phyloP scores from a whole-genome alignment of 2,797 vertebrate genomes.

The Parauchenoglanis punctatus region DNA sequence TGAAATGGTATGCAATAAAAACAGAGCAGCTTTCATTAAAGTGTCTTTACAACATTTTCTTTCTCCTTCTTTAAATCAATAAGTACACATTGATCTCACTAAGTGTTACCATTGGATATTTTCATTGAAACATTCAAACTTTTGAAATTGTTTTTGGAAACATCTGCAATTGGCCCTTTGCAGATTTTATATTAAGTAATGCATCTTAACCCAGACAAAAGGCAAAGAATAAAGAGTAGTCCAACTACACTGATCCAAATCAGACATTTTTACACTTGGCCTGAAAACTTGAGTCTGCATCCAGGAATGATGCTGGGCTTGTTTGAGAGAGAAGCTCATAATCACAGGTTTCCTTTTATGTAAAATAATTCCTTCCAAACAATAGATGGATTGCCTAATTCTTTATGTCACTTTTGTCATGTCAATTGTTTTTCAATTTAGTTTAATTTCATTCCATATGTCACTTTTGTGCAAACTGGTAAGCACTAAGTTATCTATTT shows the following conservation, averaged over 20 bases:
- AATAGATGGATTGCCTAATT: too few species aligned
- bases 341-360: background rate
- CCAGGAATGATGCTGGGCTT: background rate
- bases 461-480: too few species aligned
- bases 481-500: background rate
- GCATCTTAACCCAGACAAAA: background rate
- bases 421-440: too few species aligned
- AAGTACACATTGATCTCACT: background rate
- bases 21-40: background rate
- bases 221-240: background rate
- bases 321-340: background rate
- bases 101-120: background rate
- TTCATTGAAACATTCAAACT: background rate
- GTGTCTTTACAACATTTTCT: background rate
- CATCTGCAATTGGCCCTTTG: background rate
- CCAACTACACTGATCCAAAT: background rate
- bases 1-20: background rate
- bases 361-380: background rate
- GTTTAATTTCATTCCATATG: too few species aligned
- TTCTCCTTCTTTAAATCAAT: conserved; percentile 6
- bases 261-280: background rate
- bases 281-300: background rate
- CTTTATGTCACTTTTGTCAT: background rate
- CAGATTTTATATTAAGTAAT: background rate
- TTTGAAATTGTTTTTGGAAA: background rate